Percentiles rank a stretch among this genome's conserved stretches.
These are phyloP conservation scores for Hemibagrus wyckioides DNA, from an alignment of 2,113 vertebrate species.

Conservation along the genomic window DNA sequence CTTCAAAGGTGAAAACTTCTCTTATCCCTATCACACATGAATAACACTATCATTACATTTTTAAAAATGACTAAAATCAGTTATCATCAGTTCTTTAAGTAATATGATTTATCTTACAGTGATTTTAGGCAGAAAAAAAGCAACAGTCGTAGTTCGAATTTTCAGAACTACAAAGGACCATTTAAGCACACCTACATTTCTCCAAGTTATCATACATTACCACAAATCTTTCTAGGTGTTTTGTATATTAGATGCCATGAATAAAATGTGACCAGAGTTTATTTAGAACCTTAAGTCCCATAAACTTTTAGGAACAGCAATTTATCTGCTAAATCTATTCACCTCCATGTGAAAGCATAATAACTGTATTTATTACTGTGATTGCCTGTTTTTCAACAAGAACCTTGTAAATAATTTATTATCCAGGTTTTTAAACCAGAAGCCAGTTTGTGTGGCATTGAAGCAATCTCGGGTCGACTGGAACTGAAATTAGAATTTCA, in stretches of 20 bases:
- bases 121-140: not conserved
- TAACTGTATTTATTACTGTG: constrained; percentile 49
- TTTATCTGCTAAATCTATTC: constrained; percentile 63
- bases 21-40: not conserved
- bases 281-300: constrained; percentile 61
- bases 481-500: not conserved
- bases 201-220: not conserved
- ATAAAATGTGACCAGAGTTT: constrained; percentile 67
- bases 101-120: not conserved
- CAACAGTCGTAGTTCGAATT: not conserved
- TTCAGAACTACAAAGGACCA: not conserved
- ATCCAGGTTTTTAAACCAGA: not conserved
- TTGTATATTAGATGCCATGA: not conserved
- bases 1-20: not conserved
- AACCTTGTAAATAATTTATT: not conserved
- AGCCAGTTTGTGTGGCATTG: not conserved
- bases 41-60: not conserved
- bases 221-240: not conserved
- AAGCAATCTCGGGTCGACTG: not conserved
- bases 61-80: not conserved
- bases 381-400: constrained; percentile 26
- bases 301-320: constrained; percentile 68
- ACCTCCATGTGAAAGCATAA: constrained; percentile 53
- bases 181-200: not conserved
- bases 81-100: not conserved